A percentile compares a stretch with the other conserved stretches of the same genome.
phyloP scores from a whole-genome alignment of 2,888 invertebrate genomes.

The Kryphioiulus occultus region DNA sequence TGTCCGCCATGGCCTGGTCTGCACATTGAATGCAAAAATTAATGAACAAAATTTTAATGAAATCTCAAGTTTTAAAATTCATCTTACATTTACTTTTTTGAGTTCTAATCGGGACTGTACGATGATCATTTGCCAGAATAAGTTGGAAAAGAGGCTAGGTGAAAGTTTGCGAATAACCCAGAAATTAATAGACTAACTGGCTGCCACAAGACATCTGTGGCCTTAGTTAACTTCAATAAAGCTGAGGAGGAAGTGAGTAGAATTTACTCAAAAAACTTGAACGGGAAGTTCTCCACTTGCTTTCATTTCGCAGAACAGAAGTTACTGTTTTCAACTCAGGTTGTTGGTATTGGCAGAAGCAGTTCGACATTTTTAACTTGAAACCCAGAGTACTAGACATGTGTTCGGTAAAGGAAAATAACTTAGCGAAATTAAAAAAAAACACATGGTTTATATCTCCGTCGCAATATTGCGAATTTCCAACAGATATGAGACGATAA shows the following conservation, averaged over 20 bases:
- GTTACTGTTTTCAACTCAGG: not conserved
- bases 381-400: not conserved
- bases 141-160: not conserved
- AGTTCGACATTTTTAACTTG: not conserved
- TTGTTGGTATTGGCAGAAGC: not conserved
- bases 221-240: not conserved
- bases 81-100: not conserved
- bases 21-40: not conserved
- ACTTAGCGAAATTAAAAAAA: not conserved
- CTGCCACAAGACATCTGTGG: not conserved
- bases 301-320: not conserved
- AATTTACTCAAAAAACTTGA: not conserved
- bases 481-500: too few species aligned
- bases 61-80: not conserved
- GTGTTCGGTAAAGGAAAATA: not conserved
- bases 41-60: not conserved
- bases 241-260: not conserved
- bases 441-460: not conserved
- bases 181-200: not conserved
- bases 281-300: not conserved
- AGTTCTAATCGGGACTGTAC: not conserved
- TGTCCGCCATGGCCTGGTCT: not conserved
- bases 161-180: slow-evolving; percentile 24
- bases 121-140: not conserved
- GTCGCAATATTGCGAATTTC: not conserved